These are phyloP conservation scores for Maniola hyperantus DNA, from an alignment of 2,888 invertebrate species.

Conservation along the genomic window DNA sequence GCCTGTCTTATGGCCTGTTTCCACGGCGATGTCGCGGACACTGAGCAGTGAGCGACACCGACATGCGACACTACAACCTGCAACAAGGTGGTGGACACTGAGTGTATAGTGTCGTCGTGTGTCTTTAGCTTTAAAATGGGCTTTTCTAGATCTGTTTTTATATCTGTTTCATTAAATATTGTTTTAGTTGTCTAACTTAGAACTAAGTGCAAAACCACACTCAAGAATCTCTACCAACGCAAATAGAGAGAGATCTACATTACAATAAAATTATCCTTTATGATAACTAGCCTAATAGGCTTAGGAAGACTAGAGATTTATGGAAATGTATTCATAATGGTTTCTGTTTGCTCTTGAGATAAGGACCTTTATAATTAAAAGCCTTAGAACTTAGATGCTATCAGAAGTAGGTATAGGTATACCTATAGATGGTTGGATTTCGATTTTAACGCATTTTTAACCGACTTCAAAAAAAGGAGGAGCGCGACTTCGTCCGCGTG, in stretches of 20 bases:
- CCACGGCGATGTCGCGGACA: no score
- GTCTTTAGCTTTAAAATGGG: no score
- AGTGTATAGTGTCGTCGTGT: no score
- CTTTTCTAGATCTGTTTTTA: no score
- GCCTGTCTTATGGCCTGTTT: no score
- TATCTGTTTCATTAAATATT: no score
- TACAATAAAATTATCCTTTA: neutral
- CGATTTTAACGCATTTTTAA: neutral
- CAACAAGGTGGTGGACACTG: no score
- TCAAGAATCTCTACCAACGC: slow-evolving; percentile 1
- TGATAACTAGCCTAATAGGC: slow-evolving; percentile 16
- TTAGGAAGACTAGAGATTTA: slow-evolving; percentile 26
- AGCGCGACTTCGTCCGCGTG: no score
- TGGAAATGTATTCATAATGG: slow-evolving; percentile 28
- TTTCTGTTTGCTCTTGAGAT: slow-evolving; percentile 18
- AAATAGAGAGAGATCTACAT: neutral
- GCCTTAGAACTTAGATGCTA: neutral
- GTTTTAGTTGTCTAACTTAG: no score
- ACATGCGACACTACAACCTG: no score
- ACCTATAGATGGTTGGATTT: neutral
- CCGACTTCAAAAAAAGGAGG: no score
- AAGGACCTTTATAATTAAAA: slow-evolving; percentile 7
- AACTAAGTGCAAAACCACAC: neutral
- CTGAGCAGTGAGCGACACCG: no score
- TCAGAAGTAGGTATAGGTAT: neutral